A percentile compares a stretch with the other conserved stretches of the same genome.
These are phyloP conservation scores for Cirrhinus molitorella DNA, from an alignment of 2,797 vertebrate species.

Conservation along the genomic window DNA sequence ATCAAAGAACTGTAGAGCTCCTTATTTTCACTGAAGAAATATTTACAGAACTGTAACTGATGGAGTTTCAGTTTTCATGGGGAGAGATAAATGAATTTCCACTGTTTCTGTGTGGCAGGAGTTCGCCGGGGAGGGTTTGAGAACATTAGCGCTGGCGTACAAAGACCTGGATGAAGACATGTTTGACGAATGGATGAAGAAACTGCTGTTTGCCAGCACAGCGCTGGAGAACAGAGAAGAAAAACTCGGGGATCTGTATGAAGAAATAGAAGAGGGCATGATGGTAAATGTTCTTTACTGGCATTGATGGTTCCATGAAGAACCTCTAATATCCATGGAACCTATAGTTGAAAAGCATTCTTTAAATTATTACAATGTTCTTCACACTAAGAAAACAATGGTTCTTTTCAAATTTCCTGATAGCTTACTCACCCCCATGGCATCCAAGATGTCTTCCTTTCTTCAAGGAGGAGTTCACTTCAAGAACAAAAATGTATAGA, in stretches of 20 bases:
- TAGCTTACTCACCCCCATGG: no score
- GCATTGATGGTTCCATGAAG: not conserved
- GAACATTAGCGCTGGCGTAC: slow-evolving; percentile 87
- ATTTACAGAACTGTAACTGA: slow-evolving; percentile 8
- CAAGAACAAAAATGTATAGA: no score
- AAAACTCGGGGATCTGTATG: slow-evolving; percentile 77
- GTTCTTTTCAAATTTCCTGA: not conserved
- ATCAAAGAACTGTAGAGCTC: not conserved
- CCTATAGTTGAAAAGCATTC: not conserved
- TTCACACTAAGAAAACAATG: not conserved
- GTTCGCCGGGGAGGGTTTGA: slow-evolving; percentile 88
- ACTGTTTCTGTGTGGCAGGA: slow-evolving; percentile 72
- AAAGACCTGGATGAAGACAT: slow-evolving; percentile 85
- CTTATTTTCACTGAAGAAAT: slow-evolving; percentile 6
- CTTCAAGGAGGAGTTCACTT: no score
- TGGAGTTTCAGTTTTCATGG: slow-evolving; percentile 18
- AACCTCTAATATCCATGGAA: not conserved
- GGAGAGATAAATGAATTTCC: not conserved
- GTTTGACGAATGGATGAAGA: slow-evolving; percentile 84
- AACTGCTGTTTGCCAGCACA: slow-evolving; percentile 77
- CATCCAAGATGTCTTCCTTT: no score
- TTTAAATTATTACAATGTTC: not conserved
- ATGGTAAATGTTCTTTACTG: slow-evolving; percentile 70
- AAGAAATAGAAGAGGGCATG: slow-evolving; percentile 85
- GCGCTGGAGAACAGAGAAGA: slow-evolving; percentile 79